Conservation (phyloP, 2,113 vertebrate species). For the Charina bottae region DNA sequence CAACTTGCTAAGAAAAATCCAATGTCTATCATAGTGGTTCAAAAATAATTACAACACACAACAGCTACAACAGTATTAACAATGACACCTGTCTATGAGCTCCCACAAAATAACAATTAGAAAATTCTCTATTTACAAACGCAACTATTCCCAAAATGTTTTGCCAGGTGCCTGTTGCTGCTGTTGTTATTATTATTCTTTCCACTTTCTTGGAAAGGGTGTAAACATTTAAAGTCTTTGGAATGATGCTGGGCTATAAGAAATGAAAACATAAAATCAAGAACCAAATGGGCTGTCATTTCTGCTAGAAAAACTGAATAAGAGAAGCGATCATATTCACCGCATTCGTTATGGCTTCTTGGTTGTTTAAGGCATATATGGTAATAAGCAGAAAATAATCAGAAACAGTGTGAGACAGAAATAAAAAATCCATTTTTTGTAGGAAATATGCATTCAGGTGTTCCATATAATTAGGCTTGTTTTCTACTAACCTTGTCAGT, state of each 20-base stretch:
- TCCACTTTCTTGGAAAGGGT: neutral
- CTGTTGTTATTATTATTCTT: neutral
- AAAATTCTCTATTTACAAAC: neutral
- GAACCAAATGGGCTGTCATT: neutral
- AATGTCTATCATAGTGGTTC: neutral
- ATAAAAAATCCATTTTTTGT: neutral
- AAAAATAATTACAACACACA: neutral
- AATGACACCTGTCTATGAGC: neutral
- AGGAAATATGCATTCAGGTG: conserved; percentile 5
- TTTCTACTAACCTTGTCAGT: conserved; percentile 1
- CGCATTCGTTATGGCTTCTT: neutral
- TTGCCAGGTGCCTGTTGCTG: neutral
- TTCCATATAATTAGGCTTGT: conserved; percentile 19
- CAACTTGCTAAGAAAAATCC: neutral
- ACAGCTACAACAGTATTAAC: neutral
- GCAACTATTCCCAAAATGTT: neutral
- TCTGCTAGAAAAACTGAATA: neutral
- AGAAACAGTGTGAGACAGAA: neutral
- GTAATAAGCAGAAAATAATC: conserved; percentile 17
- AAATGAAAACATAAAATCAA: neutral
- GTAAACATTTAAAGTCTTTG: neutral
- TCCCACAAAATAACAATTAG: neutral
- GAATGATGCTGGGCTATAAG: neutral
- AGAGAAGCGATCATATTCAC: neutral
- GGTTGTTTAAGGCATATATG: conserved; percentile 13